Base-by-base conservation (phyloP, 2,113 vertebrate species). In the Arothron firmamentum region DNA sequence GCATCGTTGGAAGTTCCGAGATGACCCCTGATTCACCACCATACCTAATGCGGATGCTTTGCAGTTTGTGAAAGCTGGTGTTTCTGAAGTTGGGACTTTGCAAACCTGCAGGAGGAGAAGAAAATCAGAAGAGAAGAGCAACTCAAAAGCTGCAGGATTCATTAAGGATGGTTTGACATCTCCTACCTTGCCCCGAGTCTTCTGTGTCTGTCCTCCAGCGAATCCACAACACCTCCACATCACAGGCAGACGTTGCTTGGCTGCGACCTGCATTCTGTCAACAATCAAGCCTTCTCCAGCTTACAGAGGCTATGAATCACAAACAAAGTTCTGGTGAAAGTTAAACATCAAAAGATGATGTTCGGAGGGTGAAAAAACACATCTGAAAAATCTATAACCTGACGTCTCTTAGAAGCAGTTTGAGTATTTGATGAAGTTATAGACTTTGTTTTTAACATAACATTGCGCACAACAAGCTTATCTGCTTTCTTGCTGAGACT, bases 151-250 rank as follows among this genome's bases (percentile, higher is more conserved):
- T 59, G 64, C 56, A 63, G 72, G 49, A 47, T 65, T 70, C 54
- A 70, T 81, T 74, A 66, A 63, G 41, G 41, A 38, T 56, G 62
- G 34, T 67, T 52, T 78, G 72, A 76, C 62, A 65, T 70, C 21
- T 57, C 23, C 25, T 60, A 62, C 72, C 52, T 50, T 59, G 42
- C 56, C 43, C 41, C 12, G 41, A 70, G 55, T 74, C 31, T 38
- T 70, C 65, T 49, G 56, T 15, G 66, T 69, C 43, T 5, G 0
- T 50, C 60, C 63, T 11, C 49, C 19, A 41, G 57, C 12, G 43
- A 17, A 51, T 60, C 62, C 42, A 51, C 43, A 52, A 42, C 57
- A 57, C 59, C 34, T 59, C 56, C 17, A 48, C 56, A 17, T 52
- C 74, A 51, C 51, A 28, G 34, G 2, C 14, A 55, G 48, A 59